Evolutionary conservation across 2,888 invertebrate genomes (phyloP), one percentile per base, ranked within the genome.

Genomic region (Idaea aversata): DNA sequence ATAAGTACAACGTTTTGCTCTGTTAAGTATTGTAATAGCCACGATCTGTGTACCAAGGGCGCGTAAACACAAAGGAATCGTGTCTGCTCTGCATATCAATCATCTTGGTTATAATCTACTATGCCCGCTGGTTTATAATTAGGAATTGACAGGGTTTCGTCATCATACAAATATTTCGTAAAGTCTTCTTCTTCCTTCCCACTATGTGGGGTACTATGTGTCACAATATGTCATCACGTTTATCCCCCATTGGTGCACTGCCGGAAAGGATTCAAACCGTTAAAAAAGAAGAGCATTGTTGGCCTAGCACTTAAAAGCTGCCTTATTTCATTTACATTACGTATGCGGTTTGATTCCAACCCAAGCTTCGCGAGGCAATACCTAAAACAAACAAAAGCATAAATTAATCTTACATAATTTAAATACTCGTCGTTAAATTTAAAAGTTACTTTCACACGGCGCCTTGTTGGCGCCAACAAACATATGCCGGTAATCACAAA

Each of bases 1-100:
- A 25, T 25, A 25, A 65, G 62, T 64, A 71, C 68, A 64, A 68
- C 66, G 78, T 75, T 71, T 68, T 77, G 84, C 79, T 83, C 81
- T 84, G 81, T 76, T 85, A 78, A 81, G 64, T 73, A 68, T 63
- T 65, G 74, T 77, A 80, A 79, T 71, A 71, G 66, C 67, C 72
- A 70, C 71, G 78, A 83, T 85, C 76, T 79, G 78, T 77, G 70
- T 68, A 67, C 77, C 85, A 85, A 85, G 85, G 85, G 79, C 85
- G 74, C 85, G 74, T 57, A 62, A 70, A 67, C 71, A 81, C 80
- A 83, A 81, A 80, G 75, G 75, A 74, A 47, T 47, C 47, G 47
- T 47, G 47, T 47, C 47, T 47, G 47, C 13, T 6, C 47, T 47
- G 47, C 47, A 47, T 47, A 47, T 13, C 47, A 47, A 47, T 47